phyloP scores from a whole-genome alignment of 2,888 invertebrate genomes.

The Mythimna impura region DNA sequence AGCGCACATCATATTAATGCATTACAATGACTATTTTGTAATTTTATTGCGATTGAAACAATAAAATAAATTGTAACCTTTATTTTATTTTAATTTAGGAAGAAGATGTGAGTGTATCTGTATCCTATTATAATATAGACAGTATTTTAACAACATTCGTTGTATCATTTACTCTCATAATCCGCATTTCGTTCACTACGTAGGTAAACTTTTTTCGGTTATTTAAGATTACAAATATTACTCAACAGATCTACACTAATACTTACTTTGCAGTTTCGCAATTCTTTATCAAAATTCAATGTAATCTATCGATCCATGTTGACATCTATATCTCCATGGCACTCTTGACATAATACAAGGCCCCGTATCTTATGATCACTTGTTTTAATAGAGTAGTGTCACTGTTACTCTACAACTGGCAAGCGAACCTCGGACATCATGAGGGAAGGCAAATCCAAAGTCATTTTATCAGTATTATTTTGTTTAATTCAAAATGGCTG shows the following conservation, averaged over 20 bases:
- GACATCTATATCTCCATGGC: conserved; percentile 27
- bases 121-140: too few relatives aligned
- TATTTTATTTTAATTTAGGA: too few relatives aligned
- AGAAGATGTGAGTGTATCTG: too few relatives aligned
- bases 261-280: conserved; percentile 10
- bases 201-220: not conserved
- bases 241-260: conserved; percentile 1
- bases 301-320: conserved; percentile 19
- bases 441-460: conserved; percentile 38
- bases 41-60: too few relatives aligned
- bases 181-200: too few relatives aligned
- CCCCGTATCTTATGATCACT: conserved; percentile 17
- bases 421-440: conserved; percentile 39
- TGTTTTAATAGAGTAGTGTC: not conserved
- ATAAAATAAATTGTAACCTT: too few relatives aligned
- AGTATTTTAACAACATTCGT: too few relatives aligned
- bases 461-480: conserved; percentile 41
- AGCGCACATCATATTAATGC: too few relatives aligned
- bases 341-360: conserved; percentile 33
- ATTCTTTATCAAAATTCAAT: conserved; percentile 23
- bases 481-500: conserved; percentile 46
- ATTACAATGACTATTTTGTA: too few relatives aligned
- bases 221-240: not conserved
- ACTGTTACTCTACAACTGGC: conserved; percentile 2
- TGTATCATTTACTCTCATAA: too few relatives aligned